Evolutionary conservation across 2,797 vertebrate genomes (phyloP), one percentile per base, ranked within the genome.

Genomic region (Peromyscus attwateri): DNA sequence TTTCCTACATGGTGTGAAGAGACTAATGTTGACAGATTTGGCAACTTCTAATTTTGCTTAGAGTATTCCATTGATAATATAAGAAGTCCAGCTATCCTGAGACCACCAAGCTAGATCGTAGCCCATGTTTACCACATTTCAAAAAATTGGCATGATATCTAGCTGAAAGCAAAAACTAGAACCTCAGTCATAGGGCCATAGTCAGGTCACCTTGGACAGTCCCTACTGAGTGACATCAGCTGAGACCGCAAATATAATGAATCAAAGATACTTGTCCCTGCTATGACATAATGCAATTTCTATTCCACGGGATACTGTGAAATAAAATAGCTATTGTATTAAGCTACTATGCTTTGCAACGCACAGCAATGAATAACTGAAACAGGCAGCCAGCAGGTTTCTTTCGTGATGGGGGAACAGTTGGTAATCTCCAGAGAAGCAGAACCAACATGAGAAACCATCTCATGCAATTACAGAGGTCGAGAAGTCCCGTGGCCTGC

Each of bases 71-170:
- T 13, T 8, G 34, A 3, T n/a, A 13, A 31, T 55, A 14, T 52
- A 83, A 87, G n/a, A 94, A 40, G n/a, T 62, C 25, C 57, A 83
- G 31, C 21, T 77, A 43, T 7, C 55, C 57, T 94, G 79, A 93
- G 73, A 92, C 7, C n/a, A 83, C 64, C 3, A 7, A 52, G 43
- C 17, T 75, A 27, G 23, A 43, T 85, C 34, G 34, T 94, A 96
- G 5, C 34, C 31, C 23, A 75, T 8, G 2, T 19, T 87, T 2
- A 1, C 29, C 19, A 46, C 13, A 16, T 17, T 4, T 34, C 68
- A 19, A 21, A 57, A 66, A 14, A 79, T 94, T 83, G 62, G 6
- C 62, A 40, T 66, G 6, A 80, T 89, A 80, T 1, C 43, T 11
- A 60, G 21, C 4, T 23, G 55, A 87, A 64, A 91, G 13, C 3